Conservation (phyloP, 1,140 invertebrate species). For the Gryllus bimaculatus region DNA sequence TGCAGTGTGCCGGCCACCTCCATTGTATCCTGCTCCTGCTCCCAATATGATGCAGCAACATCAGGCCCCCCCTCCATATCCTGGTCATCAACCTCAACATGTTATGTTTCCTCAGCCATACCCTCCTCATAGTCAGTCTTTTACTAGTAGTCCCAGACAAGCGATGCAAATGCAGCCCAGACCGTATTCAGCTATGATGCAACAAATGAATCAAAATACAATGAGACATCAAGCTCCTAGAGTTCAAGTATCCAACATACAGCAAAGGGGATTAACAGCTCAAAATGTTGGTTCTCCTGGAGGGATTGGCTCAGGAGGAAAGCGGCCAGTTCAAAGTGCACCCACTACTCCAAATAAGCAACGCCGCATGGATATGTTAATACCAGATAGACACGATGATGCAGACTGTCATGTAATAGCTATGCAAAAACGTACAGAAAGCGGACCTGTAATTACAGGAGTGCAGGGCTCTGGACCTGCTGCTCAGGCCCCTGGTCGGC, state of each 20-base stretch:
- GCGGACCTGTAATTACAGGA: conserved; percentile 59
- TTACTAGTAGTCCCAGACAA: neutral
- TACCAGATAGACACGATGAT: conserved; percentile 49
- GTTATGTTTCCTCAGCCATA: conserved; percentile 22
- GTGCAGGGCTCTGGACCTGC: conserved; percentile 49
- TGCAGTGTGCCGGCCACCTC: conserved; percentile 21
- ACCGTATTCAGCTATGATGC: conserved; percentile 26
- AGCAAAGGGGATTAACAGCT: conserved; percentile 3
- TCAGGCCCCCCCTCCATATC: conserved; percentile 28
- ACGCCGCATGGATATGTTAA: conserved; percentile 41
- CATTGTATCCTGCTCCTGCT: conserved; percentile 25
- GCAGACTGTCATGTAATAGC: conserved; percentile 56
- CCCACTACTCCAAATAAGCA: conserved; percentile 29
- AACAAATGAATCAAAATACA: conserved; percentile 21
- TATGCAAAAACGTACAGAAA: conserved; percentile 60
- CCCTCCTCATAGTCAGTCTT: conserved; percentile 12
- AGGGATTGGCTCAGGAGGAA: conserved; percentile 23
- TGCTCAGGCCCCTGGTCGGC: conserved; percentile 32
- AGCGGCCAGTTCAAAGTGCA: neutral
- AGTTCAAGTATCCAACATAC: conserved; percentile 18
- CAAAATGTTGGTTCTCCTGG: conserved; percentile 24
- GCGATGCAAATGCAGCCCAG: conserved; percentile 9
- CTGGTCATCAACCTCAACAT: conserved; percentile 34
- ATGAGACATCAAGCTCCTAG: conserved; percentile 17
- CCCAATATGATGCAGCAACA: conserved; percentile 29